Evolutionary conservation across 2,113 vertebrate species (phyloP).

Genomic region (Dissostichus mawsoni): DNA sequence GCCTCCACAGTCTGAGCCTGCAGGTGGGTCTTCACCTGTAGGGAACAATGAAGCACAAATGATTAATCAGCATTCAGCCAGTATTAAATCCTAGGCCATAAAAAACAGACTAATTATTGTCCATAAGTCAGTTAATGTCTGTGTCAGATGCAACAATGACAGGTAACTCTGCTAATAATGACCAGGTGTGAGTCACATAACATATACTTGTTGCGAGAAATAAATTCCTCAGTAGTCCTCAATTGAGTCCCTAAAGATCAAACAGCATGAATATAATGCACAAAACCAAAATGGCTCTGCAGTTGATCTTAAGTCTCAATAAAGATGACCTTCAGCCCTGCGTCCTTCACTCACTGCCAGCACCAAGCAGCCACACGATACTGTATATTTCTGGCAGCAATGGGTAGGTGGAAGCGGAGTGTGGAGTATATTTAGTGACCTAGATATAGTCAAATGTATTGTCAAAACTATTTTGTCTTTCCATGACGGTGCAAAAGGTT

Average conservation of each 20-base stretch:
- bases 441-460: conserved; percentile 40
- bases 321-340: conserved; percentile 13
- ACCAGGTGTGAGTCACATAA: conserved; percentile 16
- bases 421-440: conserved; percentile 66
- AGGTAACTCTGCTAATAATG: conserved; percentile 14
- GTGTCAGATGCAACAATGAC: background rate
- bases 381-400: conserved; percentile 45
- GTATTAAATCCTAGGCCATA: background rate
- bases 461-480: conserved; percentile 55
- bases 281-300: background rate
- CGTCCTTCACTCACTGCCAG: conserved; percentile 3
- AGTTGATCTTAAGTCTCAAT: background rate
- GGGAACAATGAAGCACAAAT: conserved; percentile 8
- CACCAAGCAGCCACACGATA: conserved; percentile 1
- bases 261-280: background rate
- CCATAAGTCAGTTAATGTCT: background rate
- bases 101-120: conserved; percentile 12
- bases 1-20: conserved; percentile 88
- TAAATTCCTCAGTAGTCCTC: background rate
- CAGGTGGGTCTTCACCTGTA: conserved; percentile 93
- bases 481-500: conserved; percentile 43
- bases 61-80: background rate
- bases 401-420: conserved; percentile 6
- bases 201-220: background rate
- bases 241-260: background rate